Base-by-base conservation (phyloP, 2,797 vertebrate species). In the Poeciliopsis infans region DNA sequence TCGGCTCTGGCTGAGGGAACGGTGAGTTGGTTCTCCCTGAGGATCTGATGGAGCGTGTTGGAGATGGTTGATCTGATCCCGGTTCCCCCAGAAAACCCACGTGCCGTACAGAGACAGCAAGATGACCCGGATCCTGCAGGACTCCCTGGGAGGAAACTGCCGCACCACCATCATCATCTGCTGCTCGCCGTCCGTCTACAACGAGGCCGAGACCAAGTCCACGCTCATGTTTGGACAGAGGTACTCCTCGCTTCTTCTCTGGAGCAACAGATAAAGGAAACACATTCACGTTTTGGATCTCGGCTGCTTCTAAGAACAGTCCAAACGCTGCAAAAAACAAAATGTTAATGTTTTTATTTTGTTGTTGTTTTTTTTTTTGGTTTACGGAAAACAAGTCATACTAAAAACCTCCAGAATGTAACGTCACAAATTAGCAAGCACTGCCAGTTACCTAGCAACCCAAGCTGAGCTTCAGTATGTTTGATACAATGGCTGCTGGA, bases 81-180 rank as follows among this genome's bases (percentile, higher is more conserved):
- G 5, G 20, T 68, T 0, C 0, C 20, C 15, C 5, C 69, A 99
- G 98, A 98, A 99, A 97, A 96, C 90, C 33, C 97, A 98, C 0
- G 97, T 99, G 59, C 91, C 91, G 3, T 94, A 92, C 97, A 96
- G 0, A 84, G 97, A 99, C 94, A 99, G 98, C 88, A 99, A 99
- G 93, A 98, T 98, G 97, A 99, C 98, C 1, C 93, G 97, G 36
- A 98, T 99, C 91, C 97, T 99, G 72, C 97, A 99, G 93, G 97
- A 99, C 82, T 98, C 97, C 23, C 95, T 99, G 28, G 97, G 97
- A 0, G 98, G 98, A 1, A 99, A 98, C 95, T 99, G 98, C 77
- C 96, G 98, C 76, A 99, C 97, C 78, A 98, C 97, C 78, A 98
- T 98, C 1, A 96, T 99, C 86, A 98, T 98, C 88, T 99, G 98